Percentiles rank a stretch among this genome's conserved stretches.
Conservation (phyloP, 2,888 invertebrate species). For the Lordiphosa andalusiaca region DNA sequence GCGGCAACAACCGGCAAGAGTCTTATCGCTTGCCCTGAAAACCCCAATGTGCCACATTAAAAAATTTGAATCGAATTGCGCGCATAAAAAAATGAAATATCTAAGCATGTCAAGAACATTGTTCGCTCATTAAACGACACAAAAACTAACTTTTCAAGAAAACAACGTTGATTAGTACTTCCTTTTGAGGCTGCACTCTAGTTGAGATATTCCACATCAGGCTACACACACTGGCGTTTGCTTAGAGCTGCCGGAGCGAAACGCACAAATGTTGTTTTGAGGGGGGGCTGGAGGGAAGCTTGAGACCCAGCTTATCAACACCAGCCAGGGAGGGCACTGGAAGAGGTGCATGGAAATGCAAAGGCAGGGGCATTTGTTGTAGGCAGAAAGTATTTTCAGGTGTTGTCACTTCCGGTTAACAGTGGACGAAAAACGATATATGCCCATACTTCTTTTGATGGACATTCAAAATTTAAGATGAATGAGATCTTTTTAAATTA, state of each 20-base stretch:
- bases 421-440: too few relatives aligned
- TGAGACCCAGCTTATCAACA: too few relatives aligned
- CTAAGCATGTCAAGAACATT: slow-evolving; percentile 71
- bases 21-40: slow-evolving; percentile 46
- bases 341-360: slow-evolving; percentile 20
- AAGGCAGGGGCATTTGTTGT: neutral
- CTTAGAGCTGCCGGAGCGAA: slow-evolving; percentile 48
- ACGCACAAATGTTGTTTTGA: slow-evolving; percentile 24
- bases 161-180: slow-evolving; percentile 69
- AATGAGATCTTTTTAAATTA: too few relatives aligned
- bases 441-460: too few relatives aligned
- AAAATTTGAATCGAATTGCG: slow-evolving; percentile 64
- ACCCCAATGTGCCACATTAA: slow-evolving; percentile 20
- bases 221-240: slow-evolving; percentile 33
- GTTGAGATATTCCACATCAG: slow-evolving; percentile 49
- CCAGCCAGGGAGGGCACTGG: neutral
- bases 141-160: slow-evolving; percentile 56
- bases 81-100: slow-evolving; percentile 53
- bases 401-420: slow-evolving; percentile 8
- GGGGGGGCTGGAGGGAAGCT: too few relatives aligned
- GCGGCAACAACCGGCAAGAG: slow-evolving; percentile 12
- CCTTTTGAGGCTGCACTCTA: slow-evolving; percentile 58
- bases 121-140: slow-evolving; percentile 64
- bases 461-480: too few relatives aligned
- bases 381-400: slow-evolving; percentile 30